Evolutionary conservation across 2,797 vertebrate genomes (phyloP).

Genomic region (Rhynchonycteris naso): DNA sequence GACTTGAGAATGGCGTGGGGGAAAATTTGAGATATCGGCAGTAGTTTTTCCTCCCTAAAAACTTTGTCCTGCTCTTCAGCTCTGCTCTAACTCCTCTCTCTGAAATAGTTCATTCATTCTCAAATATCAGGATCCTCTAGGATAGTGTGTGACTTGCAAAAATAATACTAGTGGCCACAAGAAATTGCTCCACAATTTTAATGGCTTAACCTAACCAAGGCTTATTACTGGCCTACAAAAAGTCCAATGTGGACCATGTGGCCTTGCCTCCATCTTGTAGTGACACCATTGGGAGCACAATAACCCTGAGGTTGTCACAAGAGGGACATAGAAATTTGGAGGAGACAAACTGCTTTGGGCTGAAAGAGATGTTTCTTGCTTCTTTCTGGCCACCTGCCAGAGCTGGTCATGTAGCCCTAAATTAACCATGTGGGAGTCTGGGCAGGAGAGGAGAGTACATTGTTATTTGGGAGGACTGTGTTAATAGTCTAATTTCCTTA

Average conservation of each 20-base stretch:
- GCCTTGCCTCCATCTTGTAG: not conserved
- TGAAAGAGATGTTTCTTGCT: not conserved
- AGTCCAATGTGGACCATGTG: not conserved
- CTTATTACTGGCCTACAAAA: not conserved
- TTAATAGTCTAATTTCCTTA: not conserved
- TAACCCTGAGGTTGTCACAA: not conserved
- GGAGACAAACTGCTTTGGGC: not conserved
- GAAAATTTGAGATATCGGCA: not conserved
- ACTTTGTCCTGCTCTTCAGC: not conserved
- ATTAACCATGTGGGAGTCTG: not conserved
- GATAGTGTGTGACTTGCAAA: constrained; percentile 15
- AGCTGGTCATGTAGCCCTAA: not conserved
- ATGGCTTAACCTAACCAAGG: not conserved
- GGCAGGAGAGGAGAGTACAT: not conserved
- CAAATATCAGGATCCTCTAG: not conserved
- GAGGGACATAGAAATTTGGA: not conserved
- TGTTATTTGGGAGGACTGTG: not conserved
- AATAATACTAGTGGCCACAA: constrained; percentile 18
- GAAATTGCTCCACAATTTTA: not conserved
- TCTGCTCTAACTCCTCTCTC: not conserved
- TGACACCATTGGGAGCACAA: not conserved
- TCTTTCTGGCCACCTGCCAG: not conserved
- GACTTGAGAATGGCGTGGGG: not conserved
- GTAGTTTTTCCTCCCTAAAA: not conserved
- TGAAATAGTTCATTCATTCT: not conserved